Evolutionary conservation across 1,140 invertebrate genomes (phyloP).

Genomic region (Brachionus koreanus): DNA sequence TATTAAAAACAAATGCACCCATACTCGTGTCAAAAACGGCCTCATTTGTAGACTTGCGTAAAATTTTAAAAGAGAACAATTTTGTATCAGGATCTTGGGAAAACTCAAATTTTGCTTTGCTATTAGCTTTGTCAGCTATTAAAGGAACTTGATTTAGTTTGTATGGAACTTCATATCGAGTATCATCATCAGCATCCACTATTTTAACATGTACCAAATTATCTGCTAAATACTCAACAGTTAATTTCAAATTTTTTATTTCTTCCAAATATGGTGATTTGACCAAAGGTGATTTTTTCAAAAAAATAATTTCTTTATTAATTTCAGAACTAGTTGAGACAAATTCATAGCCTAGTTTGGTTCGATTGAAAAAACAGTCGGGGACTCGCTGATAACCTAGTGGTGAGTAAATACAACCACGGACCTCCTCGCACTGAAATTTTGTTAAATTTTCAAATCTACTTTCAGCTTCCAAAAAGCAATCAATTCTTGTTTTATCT

Average conservation of each 20-base stretch:
- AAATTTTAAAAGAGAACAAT: neutral
- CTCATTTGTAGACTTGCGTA: neutral
- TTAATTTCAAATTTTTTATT: conserved; percentile 21
- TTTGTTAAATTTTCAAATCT: conserved; percentile 26
- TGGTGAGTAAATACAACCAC: conserved; percentile 35
- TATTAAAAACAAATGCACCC: conserved; percentile 43
- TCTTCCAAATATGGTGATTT: conserved; percentile 7
- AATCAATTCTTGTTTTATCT: conserved; percentile 25
- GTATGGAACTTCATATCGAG: conserved; percentile 41
- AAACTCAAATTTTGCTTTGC: conserved; percentile 25
- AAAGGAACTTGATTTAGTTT: conserved; percentile 2
- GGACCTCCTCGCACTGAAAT: conserved; percentile 33
- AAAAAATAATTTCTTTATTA: neutral
- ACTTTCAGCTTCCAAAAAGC: conserved; percentile 23
- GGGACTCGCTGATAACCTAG: conserved; percentile 14
- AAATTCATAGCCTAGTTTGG: conserved; percentile 9
- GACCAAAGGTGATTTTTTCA: neutral
- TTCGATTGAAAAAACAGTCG: conserved; percentile 33
- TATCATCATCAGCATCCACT: neutral
- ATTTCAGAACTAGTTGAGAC: neutral
- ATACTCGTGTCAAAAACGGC: conserved; percentile 45
- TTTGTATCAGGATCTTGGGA: neutral
- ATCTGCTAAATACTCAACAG: conserved; percentile 33
- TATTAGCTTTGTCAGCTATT: conserved; percentile 7
- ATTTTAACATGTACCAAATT: conserved; percentile 34